phyloP scores from a whole-genome alignment of 1,140 invertebrate genomes.

The Drepana arcuata region DNA sequence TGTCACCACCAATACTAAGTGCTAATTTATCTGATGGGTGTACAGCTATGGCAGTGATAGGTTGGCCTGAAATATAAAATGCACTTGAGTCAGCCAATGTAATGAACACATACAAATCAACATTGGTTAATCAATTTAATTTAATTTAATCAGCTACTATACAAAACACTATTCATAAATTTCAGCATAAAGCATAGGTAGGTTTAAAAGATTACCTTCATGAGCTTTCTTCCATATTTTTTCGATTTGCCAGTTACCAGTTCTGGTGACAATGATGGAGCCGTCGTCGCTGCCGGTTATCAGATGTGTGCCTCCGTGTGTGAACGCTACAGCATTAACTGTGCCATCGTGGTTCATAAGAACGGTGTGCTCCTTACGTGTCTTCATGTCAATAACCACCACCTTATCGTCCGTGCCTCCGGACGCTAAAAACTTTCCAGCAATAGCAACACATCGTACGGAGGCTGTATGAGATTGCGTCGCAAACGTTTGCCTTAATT shows the following conservation, averaged over 20 bases:
- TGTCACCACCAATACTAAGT: constrained; percentile 88
- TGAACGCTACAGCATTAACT: constrained; percentile 83
- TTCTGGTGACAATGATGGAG: constrained; percentile 83
- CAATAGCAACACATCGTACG: constrained; percentile 80
- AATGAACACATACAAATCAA: too few relatives aligned
- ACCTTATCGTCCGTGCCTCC: constrained; percentile 93
- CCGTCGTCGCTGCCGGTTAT: constrained; percentile 90
- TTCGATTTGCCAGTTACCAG: constrained; percentile 88
- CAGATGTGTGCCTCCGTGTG: constrained; percentile 82
- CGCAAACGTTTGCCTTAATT: constrained; percentile 84
- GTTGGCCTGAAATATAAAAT: constrained; percentile 60
- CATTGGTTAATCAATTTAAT: too few relatives aligned
- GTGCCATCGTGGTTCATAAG: constrained; percentile 88
- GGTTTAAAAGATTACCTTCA: too few relatives aligned
- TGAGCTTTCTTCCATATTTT: constrained; percentile 84
- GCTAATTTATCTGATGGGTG: constrained; percentile 93
- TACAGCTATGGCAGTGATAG: constrained; percentile 80
- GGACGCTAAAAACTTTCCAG: constrained; percentile 85
- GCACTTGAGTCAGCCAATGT: constrained; percentile 2
- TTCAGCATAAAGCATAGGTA: too few relatives aligned
- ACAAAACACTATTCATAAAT: too few relatives aligned
- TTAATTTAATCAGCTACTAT: too few relatives aligned
- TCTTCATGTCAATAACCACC: constrained; percentile 87
- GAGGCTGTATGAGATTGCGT: constrained; percentile 88
- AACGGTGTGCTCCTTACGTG: constrained; percentile 82